phyloP scores from a whole-genome alignment of 2,797 vertebrate genomes.

The Lateolabrax maculatus region DNA sequence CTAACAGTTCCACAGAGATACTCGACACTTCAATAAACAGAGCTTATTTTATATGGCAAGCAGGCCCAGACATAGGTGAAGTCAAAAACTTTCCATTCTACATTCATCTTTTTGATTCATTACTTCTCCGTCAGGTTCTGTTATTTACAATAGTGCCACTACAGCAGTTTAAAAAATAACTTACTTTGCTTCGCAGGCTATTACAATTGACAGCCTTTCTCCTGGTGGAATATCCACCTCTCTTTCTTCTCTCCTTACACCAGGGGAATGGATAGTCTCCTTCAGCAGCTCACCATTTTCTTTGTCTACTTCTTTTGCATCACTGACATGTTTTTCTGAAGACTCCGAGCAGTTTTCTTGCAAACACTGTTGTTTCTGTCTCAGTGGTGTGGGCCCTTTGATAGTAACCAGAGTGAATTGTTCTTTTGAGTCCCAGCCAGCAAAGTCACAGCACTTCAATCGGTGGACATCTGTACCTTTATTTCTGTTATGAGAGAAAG shows the following conservation, averaged over 20 bases:
- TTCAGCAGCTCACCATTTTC: conserved; percentile 15
- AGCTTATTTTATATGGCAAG: conserved; percentile 5
- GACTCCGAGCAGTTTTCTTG: conserved; percentile 12
- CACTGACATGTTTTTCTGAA: conserved; percentile 29
- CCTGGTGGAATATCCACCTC: conserved; percentile 77
- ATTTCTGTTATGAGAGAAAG: conserved; percentile 87
- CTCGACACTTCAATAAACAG: neutral
- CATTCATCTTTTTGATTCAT: conserved; percentile 18
- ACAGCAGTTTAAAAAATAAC: conserved; percentile 17
- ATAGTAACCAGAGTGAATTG: conserved; percentile 86
- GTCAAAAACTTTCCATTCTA: neutral
- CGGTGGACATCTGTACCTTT: conserved; percentile 84
- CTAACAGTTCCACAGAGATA: neutral
- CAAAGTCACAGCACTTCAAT: conserved; percentile 90
- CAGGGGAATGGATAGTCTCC: neutral
- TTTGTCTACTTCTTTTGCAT: conserved; percentile 9
- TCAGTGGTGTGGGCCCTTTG: conserved; percentile 13
- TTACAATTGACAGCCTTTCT: conserved; percentile 69
- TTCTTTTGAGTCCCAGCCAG: conserved; percentile 91
- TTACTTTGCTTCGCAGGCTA: conserved; percentile 82
- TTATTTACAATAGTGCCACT: conserved; percentile 8
- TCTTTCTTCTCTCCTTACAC: conserved; percentile 47
- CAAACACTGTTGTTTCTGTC: conserved; percentile 14
- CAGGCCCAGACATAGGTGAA: neutral
- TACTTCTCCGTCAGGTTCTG: neutral